Evolutionary conservation across 1,140 invertebrate genomes (phyloP).

Genomic region (Ruditapes philippinarum): DNA sequence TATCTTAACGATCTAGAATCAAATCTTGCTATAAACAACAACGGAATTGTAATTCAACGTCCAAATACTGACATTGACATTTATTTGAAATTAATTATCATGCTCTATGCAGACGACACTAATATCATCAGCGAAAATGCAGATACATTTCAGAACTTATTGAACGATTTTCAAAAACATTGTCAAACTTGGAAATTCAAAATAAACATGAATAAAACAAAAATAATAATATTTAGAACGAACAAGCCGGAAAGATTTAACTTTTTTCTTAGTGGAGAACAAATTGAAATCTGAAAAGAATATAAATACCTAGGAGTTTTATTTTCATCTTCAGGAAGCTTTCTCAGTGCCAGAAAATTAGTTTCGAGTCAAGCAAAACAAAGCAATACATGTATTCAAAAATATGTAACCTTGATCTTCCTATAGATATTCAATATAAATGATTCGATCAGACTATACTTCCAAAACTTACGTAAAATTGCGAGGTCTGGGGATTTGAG

Average conservation of each 20-base stretch:
- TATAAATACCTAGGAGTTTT: too few species aligned
- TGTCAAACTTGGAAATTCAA: too few species aligned
- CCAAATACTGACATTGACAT: background rate
- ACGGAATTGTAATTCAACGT: too few species aligned
- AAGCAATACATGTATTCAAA: background rate
- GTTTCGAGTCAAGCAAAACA: background rate
- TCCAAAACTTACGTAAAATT: background rate
- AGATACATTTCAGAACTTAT: too few species aligned
- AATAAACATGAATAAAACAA: too few species aligned
- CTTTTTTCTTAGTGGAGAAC: too few species aligned
- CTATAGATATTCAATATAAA: slow-evolving; percentile 18
- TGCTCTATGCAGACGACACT: slow-evolving; percentile 33
- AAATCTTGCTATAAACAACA: too few species aligned
- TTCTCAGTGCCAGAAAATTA: background rate
- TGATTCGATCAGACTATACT: background rate
- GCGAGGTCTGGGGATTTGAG: slow-evolving; percentile 25
- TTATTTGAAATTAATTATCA: background rate
- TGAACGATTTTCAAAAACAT: background rate
- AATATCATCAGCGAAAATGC: background rate
- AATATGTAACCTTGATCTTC: background rate
- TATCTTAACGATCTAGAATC: too few species aligned
- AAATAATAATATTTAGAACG: too few species aligned
- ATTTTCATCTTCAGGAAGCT: too few species aligned
- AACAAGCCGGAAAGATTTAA: too few species aligned
- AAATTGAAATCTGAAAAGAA: background rate